Percentiles rank a stretch among this genome's conserved stretches.
Conservation (phyloP, 2,797 vertebrate genomes). For the Catostomus latipinnis region DNA sequence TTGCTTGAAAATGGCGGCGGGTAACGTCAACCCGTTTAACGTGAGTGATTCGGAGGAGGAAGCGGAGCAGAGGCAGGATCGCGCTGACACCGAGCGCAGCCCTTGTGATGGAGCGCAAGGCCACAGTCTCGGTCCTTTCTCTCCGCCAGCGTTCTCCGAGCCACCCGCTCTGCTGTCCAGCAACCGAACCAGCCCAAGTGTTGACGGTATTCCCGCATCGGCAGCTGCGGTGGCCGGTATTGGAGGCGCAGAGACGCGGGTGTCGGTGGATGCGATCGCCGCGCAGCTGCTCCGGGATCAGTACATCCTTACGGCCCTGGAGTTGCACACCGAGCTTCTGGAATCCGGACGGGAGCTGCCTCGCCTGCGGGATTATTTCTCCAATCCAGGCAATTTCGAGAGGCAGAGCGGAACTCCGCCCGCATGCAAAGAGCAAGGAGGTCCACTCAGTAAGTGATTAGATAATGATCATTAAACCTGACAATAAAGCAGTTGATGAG, state of each 20-base stretch:
- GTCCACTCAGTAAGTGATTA: slow-evolving; percentile 80
- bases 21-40: slow-evolving; percentile 93
- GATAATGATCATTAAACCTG: background rate
- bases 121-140: slow-evolving; percentile 75
- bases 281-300: slow-evolving; percentile 95
- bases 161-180: slow-evolving; percentile 71
- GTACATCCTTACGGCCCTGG: slow-evolving; percentile 93
- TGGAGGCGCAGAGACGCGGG: slow-evolving; percentile 75
- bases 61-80: slow-evolving; percentile 76
- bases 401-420: slow-evolving; percentile 90
- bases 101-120: slow-evolving; percentile 77
- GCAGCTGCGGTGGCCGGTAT: slow-evolving; percentile 66
- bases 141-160: slow-evolving; percentile 72
- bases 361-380: slow-evolving; percentile 95
- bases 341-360: slow-evolving; percentile 95
- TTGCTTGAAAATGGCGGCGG: slow-evolving; percentile 88
- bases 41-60: slow-evolving; percentile 95
- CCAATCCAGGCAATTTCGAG: slow-evolving; percentile 98
- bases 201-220: slow-evolving; percentile 71
- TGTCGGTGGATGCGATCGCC: slow-evolving; percentile 90
- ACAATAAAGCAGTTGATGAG: background rate
- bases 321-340: slow-evolving; percentile 93
- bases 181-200: slow-evolving; percentile 76
- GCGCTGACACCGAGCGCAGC: slow-evolving; percentile 78
- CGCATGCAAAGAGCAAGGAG: slow-evolving; percentile 78